Conservation (phyloP, 2,113 vertebrate species). For the Corvus hawaiiensis region DNA sequence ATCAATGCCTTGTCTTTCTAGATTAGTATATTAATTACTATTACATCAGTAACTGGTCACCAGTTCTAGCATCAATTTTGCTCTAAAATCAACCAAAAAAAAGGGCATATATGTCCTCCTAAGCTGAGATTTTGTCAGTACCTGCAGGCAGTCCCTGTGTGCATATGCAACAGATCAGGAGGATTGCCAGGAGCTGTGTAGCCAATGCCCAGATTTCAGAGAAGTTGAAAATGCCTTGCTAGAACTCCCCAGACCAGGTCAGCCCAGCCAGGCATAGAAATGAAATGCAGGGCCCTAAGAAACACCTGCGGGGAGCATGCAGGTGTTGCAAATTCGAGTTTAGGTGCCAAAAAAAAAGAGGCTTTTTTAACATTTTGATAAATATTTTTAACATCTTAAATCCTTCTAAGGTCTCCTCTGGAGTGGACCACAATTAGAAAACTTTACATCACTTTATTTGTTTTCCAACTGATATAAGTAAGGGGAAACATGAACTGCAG, state of each 20-base stretch:
- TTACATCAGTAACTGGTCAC: not conserved
- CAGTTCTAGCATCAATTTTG: not conserved
- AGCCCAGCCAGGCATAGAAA: not conserved
- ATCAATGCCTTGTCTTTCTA: not conserved
- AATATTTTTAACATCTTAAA: not conserved
- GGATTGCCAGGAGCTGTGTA: not conserved
- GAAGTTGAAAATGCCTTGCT: not conserved
- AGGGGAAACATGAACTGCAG: not conserved
- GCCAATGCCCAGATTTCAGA: not conserved
- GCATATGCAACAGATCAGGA: fast-evolving
- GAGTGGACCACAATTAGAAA: not conserved
- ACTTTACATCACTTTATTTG: not conserved
- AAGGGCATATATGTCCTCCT: not conserved
- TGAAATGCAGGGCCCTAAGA: not conserved
- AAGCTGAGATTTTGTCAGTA: not conserved
- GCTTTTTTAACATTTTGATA: not conserved
- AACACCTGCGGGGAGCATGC: not conserved
- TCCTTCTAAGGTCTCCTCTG: not conserved
- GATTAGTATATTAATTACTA: not conserved
- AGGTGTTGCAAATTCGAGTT: not conserved
- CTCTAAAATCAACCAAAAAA: not conserved
- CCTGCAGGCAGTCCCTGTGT: fast-evolving
- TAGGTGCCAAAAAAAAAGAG: not conserved
- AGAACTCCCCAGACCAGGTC: not conserved
- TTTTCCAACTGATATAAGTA: not conserved